Evolutionary conservation across 1,140 invertebrate species (phyloP), one percentile per base, ranked within the genome.

Genomic region (Microplitis mediator): DNA sequence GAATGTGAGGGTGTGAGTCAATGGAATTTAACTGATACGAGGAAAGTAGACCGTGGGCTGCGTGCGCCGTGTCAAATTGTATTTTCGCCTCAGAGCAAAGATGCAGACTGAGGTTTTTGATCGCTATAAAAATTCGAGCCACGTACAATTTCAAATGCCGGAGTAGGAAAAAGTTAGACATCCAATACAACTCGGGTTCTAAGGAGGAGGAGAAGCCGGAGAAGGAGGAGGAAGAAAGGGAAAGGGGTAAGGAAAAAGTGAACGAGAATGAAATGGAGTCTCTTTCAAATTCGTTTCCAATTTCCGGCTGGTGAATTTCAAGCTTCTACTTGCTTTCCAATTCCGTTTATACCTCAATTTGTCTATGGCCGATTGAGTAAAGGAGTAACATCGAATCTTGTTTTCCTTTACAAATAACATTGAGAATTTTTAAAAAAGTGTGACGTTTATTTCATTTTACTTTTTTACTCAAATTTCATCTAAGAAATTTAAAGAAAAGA

Each of bases 241-340:
- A 58, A 51, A 69, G 14, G 36, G 35, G 36, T 34, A 13, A 23
- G 52, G 9, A 35, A 62, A 69, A 60, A 60, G 67, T 66, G 54
- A 54, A 69, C 56, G 54, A 60, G 67, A 69, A 61, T 60, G 54
- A 45, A 69, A 50, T 60, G 67, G 36, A 69, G 58, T 61, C 35
- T 64, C 61, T 64, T 71, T 71, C 69, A 16, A 71, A 71, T 56
- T 71, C 69, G 61, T 64, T 65, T 71, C 52, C 69, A 71, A 71
- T 71, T 71, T 71, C 61, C 69, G 50, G 13, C n/a, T 23, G 16
- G 61, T 52, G 61, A 71, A 71, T 71, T 64, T 65, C 45, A 52
- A 71, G 69, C 62, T 56, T 65, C 61, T 45, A 71, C 51, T 65
- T 58, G 58, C 36, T 63, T 62, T 34, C 50, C 31, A n/a, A 63